Conservation (phyloP, 2,797 vertebrate species). For the Eleutherodactylus coqui region DNA sequence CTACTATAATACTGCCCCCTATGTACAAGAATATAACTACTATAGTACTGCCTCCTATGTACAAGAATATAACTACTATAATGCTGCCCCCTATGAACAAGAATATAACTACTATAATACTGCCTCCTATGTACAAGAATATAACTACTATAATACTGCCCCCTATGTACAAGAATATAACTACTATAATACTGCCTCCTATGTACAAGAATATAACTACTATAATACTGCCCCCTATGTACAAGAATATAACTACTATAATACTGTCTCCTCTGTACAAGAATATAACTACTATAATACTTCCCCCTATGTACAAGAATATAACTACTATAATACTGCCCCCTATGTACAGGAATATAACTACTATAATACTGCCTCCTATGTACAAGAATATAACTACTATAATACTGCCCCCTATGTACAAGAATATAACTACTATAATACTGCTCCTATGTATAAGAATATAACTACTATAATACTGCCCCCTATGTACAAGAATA, state of each 20-base stretch:
- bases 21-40: neutral
- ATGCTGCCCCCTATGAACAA: neutral
- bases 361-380: too few relatives aligned
- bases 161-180: neutral
- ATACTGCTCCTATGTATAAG: too few relatives aligned
- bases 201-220: too few relatives aligned
- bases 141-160: conserved; percentile 6
- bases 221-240: neutral
- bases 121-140: neutral
- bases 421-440: too few relatives aligned
- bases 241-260: neutral
- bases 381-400: too few relatives aligned
- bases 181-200: neutral
- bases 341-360: too few relatives aligned
- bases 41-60: neutral
- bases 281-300: too few relatives aligned
- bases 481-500: neutral
- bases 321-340: too few relatives aligned
- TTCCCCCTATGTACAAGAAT: too few relatives aligned
- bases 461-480: too few relatives aligned
- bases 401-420: too few relatives aligned
- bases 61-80: conserved; percentile 7
- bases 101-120: too few relatives aligned
- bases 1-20: neutral
- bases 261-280: neutral